Conservation (phyloP, 2,113 vertebrate genomes). For the Mirza zaza region DNA sequence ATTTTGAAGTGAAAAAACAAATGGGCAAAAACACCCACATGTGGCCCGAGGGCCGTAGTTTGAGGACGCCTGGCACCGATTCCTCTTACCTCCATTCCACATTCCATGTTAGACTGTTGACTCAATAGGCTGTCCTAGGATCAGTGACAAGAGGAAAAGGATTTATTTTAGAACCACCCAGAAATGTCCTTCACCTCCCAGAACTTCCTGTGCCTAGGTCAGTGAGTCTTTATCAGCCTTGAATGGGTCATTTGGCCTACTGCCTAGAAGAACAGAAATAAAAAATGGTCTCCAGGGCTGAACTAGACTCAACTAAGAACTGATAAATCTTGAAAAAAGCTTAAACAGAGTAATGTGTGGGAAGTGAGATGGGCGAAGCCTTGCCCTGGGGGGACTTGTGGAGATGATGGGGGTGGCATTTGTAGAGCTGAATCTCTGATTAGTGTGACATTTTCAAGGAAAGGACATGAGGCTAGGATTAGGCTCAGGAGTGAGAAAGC, state of each 20-base stretch:
- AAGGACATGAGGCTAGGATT: neutral
- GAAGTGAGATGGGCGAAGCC: neutral
- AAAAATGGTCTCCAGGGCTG: neutral
- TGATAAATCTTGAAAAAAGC: neutral
- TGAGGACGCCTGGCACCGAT: no score
- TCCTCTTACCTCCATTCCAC: neutral
- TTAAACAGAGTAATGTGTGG: constrained; percentile 4
- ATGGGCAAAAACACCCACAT: no score
- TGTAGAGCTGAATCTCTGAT: neutral
- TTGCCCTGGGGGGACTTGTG: neutral
- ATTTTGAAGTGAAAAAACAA: no score
- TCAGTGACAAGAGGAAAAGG: neutral
- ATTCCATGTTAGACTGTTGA: neutral
- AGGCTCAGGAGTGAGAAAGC: neutral
- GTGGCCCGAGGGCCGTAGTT: no score
- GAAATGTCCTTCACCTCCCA: constrained; percentile 51
- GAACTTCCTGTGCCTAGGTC: constrained; percentile 57
- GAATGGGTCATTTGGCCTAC: constrained; percentile 47
- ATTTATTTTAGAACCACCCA: constrained; percentile 32
- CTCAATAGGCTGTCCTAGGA: neutral
- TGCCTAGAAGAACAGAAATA: constrained; percentile 36
- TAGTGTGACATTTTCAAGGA: constrained; percentile 39
- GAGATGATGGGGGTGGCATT: neutral
- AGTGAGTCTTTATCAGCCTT: constrained; percentile 53
- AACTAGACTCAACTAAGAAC: constrained; percentile 28